Evolutionary conservation across 2,888 invertebrate genomes (phyloP).

Genomic region (Callimorpha dominula): DNA sequence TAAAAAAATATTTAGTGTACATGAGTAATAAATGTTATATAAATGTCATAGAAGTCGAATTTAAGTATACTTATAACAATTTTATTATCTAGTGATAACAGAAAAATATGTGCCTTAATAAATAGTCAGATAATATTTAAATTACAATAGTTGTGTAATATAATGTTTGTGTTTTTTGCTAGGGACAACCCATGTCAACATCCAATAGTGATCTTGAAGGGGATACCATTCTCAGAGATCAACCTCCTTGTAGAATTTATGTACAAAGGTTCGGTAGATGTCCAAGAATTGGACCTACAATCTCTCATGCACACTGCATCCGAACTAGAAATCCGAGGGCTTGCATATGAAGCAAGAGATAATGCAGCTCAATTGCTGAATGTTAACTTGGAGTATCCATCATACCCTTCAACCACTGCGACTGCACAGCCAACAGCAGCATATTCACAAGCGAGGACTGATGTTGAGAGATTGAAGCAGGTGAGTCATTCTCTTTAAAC

Average conservation of each 20-base stretch:
- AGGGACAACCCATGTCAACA: slow-evolving; percentile 91
- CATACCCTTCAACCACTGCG: slow-evolving; percentile 72
- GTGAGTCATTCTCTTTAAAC: slow-evolving; percentile 57
- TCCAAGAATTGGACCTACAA: slow-evolving; percentile 88
- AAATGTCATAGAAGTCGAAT: slow-evolving; percentile 58
- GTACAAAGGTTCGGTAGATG: slow-evolving; percentile 90
- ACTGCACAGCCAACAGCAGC: slow-evolving; percentile 59
- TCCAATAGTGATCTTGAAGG: slow-evolving; percentile 90
- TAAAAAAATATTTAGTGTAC: slow-evolving; percentile 32
- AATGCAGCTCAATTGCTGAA: slow-evolving; percentile 86
- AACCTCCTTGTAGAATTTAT: slow-evolving; percentile 90
- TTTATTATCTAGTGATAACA: slow-evolving; percentile 63
- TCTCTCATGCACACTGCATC: slow-evolving; percentile 89
- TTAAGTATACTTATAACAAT: slow-evolving; percentile 38
- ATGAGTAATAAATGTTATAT: slow-evolving; percentile 55
- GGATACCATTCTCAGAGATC: slow-evolving; percentile 89
- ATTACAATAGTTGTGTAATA: slow-evolving; percentile 34
- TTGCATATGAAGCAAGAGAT: slow-evolving; percentile 87
- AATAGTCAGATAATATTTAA: slow-evolving; percentile 56
- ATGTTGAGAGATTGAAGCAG: slow-evolving; percentile 83
- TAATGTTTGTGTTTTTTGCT: slow-evolving; percentile 47
- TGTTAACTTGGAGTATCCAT: slow-evolving; percentile 83
- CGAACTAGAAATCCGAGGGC: slow-evolving; percentile 89
- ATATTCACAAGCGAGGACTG: slow-evolving; percentile 74
- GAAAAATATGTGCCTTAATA: slow-evolving; percentile 51